Percentiles rank a stretch among this genome's conserved stretches.
phyloP scores from a whole-genome alignment of 2,888 invertebrate genomes.

The Gerosis bhagava region DNA sequence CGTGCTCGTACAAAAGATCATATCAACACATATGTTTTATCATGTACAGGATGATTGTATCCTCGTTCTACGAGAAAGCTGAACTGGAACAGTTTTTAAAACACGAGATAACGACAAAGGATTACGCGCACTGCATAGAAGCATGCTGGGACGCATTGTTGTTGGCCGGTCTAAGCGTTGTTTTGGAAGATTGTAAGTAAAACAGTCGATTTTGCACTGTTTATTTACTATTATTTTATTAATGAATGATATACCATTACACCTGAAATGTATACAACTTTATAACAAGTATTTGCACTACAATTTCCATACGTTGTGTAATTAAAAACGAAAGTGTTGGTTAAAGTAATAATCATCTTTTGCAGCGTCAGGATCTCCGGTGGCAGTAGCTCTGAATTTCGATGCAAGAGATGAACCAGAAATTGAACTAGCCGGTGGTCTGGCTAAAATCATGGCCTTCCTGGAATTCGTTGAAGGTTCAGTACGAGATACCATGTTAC shows the following conservation, averaged over 20 bases:
- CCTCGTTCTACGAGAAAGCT: slow-evolving; percentile 93
- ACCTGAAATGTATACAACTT: no score
- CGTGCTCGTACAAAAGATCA: no score
- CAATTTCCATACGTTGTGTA: no score
- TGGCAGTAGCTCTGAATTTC: slow-evolving; percentile 91
- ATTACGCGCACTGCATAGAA: slow-evolving; percentile 87
- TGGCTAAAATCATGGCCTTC: slow-evolving; percentile 89
- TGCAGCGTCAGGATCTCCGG: slow-evolving; percentile 59
- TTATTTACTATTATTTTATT: no score
- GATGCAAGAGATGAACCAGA: slow-evolving; percentile 92
- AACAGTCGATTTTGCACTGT: no score
- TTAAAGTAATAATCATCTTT: not conserved
- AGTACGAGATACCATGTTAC: slow-evolving; percentile 81
- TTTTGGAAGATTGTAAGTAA: slow-evolving; percentile 81
- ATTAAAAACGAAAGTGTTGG: no score
- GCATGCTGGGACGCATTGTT: slow-evolving; percentile 87
- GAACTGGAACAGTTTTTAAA: slow-evolving; percentile 92
- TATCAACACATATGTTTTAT: not conserved
- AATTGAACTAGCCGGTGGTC: slow-evolving; percentile 85
- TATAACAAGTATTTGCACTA: no score
- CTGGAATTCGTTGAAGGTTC: slow-evolving; percentile 90
- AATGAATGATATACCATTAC: no score
- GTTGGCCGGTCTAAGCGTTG: slow-evolving; percentile 88
- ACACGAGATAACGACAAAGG: slow-evolving; percentile 84
- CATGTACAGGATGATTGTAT: slow-evolving; percentile 92